Base-by-base conservation (phyloP, 2,888 invertebrate species). In the Melieria crassipennis region DNA sequence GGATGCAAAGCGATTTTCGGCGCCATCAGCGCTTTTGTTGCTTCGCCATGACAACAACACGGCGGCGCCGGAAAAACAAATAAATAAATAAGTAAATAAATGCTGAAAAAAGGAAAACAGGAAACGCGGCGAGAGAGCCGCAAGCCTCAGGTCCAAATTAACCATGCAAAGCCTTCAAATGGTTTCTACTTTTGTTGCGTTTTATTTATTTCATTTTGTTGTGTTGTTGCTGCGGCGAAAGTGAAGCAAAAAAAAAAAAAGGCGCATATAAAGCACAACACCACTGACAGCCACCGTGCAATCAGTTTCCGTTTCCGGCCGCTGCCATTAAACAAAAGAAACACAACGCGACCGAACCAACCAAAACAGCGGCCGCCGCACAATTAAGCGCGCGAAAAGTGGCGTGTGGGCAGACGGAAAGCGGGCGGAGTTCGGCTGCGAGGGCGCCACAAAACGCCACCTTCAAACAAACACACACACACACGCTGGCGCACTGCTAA, bases 291-390 rank as follows among this genome's bases (percentile, higher is more conserved):
- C 57, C 30, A 13, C 58, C 16, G 10, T 30, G 30, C 58, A 58
- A 58, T 58, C 58, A 58, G 11, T 58, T 58, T 58, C 16, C 58
- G 58, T 58, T 58, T 58, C 58, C 58, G 58, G 58, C 11, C 30
- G 10, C 13, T 7, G 58, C 58, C 58, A 13, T 16, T 10, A 58
- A 58, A 58, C n/a, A 58, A 11, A 16, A 16, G 16, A 58, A 13
- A 58, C n/a, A 58, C 52, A 52, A 52, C 50, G 11, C 52, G 52
- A 52, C 6, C 52, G 9, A 7, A 5, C 52, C 6, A 52, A 52
- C 52, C 52, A 52, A 30, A 30, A 30, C 30, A 30, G 30, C 30
- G 30, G 30, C 30, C 30, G 58, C 58, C 58, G 30, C 58, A 58
- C 58, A 58, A 58, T 58, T 58, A 58, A 58, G 13, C n/a, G 30